Evolutionary conservation across 2,888 invertebrate genomes (phyloP).

Genomic region (Cosmopolites sordidus): DNA sequence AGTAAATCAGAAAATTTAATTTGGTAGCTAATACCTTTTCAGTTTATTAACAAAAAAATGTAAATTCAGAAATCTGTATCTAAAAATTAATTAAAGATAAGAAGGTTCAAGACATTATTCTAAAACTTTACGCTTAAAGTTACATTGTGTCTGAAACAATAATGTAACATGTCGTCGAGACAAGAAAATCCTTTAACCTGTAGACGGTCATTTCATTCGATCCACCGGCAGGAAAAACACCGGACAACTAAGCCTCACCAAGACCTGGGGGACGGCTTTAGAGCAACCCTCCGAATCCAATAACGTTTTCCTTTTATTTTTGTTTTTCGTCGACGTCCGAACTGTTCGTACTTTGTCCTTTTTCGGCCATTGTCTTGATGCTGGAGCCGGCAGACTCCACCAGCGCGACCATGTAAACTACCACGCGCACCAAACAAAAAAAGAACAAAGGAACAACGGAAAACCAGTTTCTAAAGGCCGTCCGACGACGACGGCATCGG

Average conservation of each 20-base stretch:
- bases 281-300: not conserved
- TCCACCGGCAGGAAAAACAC: not conserved
- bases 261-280: not conserved
- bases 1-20: too few species aligned
- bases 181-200: not conserved
- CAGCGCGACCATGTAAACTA: conserved; percentile 22
- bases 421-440: conserved; percentile 10
- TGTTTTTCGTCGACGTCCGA: conserved; percentile 6
- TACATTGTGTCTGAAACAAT: too few species aligned
- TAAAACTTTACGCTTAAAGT: too few species aligned
- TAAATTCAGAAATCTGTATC: too few species aligned
- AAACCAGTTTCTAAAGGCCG: conserved; percentile 16
- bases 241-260: not conserved
- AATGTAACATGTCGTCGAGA: too few species aligned
- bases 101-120: too few species aligned
- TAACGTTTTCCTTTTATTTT: not conserved
- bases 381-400: conserved; percentile 1
- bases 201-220: not conserved
- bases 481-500: not conserved
- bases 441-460: not conserved
- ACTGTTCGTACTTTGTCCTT: conserved; percentile 3
- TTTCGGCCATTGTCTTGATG: conserved; percentile 16
- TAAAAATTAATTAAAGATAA: too few species aligned
- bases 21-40: too few species aligned
- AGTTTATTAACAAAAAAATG: too few species aligned